A percentile compares a stretch with the other conserved stretches of the same genome.
phyloP scores from a whole-genome alignment of 2,888 invertebrate species.

The Microchrysa polita region DNA sequence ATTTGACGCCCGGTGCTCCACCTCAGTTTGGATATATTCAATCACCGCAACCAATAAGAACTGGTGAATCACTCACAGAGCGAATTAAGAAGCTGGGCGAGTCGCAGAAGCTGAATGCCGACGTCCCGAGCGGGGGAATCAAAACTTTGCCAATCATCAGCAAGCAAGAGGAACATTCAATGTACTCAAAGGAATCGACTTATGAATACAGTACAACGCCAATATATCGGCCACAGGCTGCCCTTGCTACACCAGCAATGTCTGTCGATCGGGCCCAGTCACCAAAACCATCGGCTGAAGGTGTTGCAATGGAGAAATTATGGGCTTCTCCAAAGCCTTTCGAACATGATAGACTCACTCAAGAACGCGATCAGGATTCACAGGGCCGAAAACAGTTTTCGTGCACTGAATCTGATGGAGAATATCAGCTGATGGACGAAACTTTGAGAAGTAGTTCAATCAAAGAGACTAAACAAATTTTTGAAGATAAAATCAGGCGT shows the following conservation, averaged over 20 bases:
- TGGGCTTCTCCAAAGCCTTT: conserved; percentile 67
- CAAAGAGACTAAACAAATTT: conserved; percentile 57
- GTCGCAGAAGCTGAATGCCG: conserved; percentile 67
- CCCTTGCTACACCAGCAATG: conserved; percentile 57
- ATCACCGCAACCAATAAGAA: conserved; percentile 61
- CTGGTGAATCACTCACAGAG: conserved; percentile 68
- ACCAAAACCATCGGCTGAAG: conserved; percentile 72
- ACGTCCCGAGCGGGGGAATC: conserved; percentile 70
- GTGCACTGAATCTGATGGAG: conserved; percentile 30
- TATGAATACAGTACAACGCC: conserved; percentile 58
- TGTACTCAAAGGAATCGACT: conserved; percentile 58
- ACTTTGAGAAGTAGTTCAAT: conserved; percentile 56
- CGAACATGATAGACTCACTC: conserved; percentile 54
- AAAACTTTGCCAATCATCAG: conserved; percentile 64
- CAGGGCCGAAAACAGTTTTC: conserved; percentile 31
- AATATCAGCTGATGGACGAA: conserved; percentile 58
- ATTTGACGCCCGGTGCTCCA: conserved; percentile 74
- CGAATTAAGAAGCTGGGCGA: conserved; percentile 71
- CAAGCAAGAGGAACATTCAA: conserved; percentile 51
- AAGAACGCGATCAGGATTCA: conserved; percentile 29
- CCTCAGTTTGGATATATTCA: conserved; percentile 75
- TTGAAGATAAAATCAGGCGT: conserved; percentile 55
- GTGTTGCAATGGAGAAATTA: conserved; percentile 73
- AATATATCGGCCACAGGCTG: conserved; percentile 62
- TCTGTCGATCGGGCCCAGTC: conserved; percentile 63